Conservation (phyloP, 2,888 invertebrate species). For the Hemicrepidius hirtus region DNA sequence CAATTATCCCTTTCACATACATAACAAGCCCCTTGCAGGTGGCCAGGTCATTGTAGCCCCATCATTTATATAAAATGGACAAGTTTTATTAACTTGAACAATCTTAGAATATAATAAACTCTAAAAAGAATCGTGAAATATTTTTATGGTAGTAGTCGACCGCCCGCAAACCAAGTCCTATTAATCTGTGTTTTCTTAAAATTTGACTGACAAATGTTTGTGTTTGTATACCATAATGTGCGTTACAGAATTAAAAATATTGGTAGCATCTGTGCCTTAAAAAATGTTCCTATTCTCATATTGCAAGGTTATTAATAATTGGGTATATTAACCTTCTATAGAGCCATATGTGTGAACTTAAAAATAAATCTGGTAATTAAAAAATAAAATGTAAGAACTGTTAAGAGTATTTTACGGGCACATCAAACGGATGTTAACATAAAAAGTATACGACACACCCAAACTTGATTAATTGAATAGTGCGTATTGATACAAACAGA, state of each 20-base stretch:
- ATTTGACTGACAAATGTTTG: slow-evolving; percentile 29
- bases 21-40: slow-evolving; percentile 34
- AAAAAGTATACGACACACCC: background rate
- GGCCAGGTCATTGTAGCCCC: slow-evolving; percentile 14
- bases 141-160: slow-evolving; percentile 6
- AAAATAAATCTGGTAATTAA: background rate
- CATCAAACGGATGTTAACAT: background rate
- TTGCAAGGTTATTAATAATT: slow-evolving; percentile 4
- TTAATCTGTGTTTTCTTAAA: slow-evolving; percentile 11
- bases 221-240: slow-evolving; percentile 1
- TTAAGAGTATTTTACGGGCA: background rate
- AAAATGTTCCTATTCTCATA: background rate
- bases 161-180: slow-evolving; percentile 16
- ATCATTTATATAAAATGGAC: slow-evolving; percentile 35
- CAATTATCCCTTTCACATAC: slow-evolving; percentile 14
- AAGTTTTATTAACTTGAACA: slow-evolving; percentile 31
- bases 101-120: slow-evolving; percentile 17
- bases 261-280: slow-evolving; percentile 1
- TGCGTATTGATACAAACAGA: background rate
- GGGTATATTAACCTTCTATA: background rate
- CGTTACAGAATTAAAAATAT: background rate
- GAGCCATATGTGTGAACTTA: background rate
- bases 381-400: background rate
- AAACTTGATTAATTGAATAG: slow-evolving; percentile 6
- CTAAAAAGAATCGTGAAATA: slow-evolving; percentile 15